These are phyloP conservation scores for Mellivora capensis DNA, from an alignment of 2,113 vertebrate species.

Conservation along the genomic window DNA sequence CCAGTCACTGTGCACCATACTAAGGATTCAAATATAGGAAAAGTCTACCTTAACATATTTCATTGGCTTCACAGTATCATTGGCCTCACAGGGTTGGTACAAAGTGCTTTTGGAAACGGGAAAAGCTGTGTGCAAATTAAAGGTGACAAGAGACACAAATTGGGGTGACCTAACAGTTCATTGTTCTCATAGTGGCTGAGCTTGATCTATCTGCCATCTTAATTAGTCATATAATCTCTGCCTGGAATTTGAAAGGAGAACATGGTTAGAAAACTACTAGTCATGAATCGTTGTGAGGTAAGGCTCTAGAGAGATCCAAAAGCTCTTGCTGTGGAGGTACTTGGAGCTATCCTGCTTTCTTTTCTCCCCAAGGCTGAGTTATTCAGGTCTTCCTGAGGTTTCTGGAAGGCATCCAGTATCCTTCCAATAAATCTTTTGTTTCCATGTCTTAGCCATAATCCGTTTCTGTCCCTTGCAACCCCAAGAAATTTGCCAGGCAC, in stretches of 20 bases:
- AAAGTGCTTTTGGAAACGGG: neutral
- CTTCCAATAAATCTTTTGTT: neutral
- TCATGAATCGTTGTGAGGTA: neutral
- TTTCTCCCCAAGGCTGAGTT: neutral
- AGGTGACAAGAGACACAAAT: neutral
- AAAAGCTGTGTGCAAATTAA: neutral
- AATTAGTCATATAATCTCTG: neutral
- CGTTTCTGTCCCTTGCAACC: neutral
- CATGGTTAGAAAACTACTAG: neutral
- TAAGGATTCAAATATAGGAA: neutral
- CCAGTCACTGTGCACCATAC: neutral
- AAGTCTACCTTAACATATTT: neutral
- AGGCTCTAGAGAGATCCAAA: neutral
- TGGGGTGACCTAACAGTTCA: neutral
- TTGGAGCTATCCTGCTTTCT: neutral
- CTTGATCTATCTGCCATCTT: neutral
- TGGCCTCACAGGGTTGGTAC: neutral
- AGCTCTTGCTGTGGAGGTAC: neutral
- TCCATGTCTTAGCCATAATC: neutral
- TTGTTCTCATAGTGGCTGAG: neutral
- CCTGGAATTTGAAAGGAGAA: neutral
- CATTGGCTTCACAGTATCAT: neutral
- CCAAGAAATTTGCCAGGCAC: neutral
- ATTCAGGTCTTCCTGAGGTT: neutral
- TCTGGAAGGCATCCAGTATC: neutral